phyloP scores from a whole-genome alignment of 2,113 vertebrate genomes.

The Hymenochirus boettgeri region DNA sequence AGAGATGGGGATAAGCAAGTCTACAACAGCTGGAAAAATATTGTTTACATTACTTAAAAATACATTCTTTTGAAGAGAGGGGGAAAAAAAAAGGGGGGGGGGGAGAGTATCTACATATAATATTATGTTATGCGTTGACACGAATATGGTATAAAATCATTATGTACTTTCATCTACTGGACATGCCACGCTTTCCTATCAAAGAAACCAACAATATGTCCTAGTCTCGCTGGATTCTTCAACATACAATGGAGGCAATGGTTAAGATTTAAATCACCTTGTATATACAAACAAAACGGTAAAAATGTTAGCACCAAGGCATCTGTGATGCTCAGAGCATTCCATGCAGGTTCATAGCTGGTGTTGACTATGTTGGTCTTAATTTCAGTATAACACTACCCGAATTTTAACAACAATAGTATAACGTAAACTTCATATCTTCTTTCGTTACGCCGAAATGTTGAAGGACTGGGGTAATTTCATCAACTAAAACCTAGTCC shows the following conservation, averaged over 20 bases:
- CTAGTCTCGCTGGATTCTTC: slow-evolving; percentile 1
- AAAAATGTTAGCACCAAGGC: slow-evolving; percentile 58
- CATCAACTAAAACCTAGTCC: slow-evolving; percentile 91
- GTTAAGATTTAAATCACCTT: slow-evolving; percentile 48
- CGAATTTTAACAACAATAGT: slow-evolving; percentile 7
- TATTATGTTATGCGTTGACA: no score
- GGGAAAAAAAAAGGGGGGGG: no score
- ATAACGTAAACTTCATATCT: not conserved
- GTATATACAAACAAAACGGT: slow-evolving; percentile 44
- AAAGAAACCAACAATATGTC: slow-evolving; percentile 24
- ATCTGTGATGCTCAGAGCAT: slow-evolving; percentile 25
- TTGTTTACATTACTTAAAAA: no score
- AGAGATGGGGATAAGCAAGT: no score
- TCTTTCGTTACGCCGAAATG: not conserved
- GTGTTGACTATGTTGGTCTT: slow-evolving; percentile 36
- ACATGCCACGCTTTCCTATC: not conserved
- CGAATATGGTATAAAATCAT: no score
- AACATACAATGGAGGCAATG: slow-evolving; percentile 41
- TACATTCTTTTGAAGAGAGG: no score
- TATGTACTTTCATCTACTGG: not conserved
- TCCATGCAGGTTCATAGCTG: slow-evolving; percentile 30
- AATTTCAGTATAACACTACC: no score
- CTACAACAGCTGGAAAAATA: no score
- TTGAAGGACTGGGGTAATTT: slow-evolving; percentile 41
- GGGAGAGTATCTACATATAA: no score